These are phyloP conservation scores for Lacerta agilis DNA, from an alignment of 2,797 vertebrate species.

Conservation along the genomic window DNA sequence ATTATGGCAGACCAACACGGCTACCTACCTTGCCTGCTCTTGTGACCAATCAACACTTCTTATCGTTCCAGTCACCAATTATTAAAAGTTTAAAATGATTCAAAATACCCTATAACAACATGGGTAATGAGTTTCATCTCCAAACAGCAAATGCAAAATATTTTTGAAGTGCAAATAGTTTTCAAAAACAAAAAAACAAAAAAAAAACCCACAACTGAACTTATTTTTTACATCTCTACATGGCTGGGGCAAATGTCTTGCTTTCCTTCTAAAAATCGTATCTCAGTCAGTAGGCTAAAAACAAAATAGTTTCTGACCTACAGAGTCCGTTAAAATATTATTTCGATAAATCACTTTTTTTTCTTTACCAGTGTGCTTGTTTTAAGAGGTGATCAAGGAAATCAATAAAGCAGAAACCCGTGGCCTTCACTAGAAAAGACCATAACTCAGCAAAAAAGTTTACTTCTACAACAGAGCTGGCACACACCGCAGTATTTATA, in stretches of 20 bases:
- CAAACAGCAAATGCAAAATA: constrained; percentile 53
- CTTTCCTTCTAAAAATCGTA: constrained; percentile 27
- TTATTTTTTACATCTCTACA: constrained; percentile 54
- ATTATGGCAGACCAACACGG: too few relatives aligned
- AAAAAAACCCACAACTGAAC: too few relatives aligned
- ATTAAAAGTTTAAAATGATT: constrained; percentile 60
- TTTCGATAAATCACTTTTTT: constrained; percentile 43
- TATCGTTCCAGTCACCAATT: constrained; percentile 55
- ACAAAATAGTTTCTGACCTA: constrained; percentile 5
- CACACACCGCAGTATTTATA: neutral
- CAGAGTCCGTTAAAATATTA: constrained; percentile 10
- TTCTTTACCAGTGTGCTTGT: constrained; percentile 10
- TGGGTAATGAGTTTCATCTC: constrained; percentile 45
- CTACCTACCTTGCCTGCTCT: constrained; percentile 5
- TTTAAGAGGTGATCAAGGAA: neutral
- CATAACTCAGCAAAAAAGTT: neutral
- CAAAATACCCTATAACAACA: constrained; percentile 56
- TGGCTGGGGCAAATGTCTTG: constrained; percentile 57
- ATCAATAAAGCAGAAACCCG: rapidly evolving
- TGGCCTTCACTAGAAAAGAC: rapidly evolving
- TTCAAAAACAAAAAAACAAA: neutral
- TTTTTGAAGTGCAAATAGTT: neutral
- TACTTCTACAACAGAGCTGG: neutral
- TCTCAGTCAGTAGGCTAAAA: too few relatives aligned
- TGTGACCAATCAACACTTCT: neutral